phyloP scores from a whole-genome alignment of 2,797 vertebrate species.

The Buphagus erythrorhynchus region DNA sequence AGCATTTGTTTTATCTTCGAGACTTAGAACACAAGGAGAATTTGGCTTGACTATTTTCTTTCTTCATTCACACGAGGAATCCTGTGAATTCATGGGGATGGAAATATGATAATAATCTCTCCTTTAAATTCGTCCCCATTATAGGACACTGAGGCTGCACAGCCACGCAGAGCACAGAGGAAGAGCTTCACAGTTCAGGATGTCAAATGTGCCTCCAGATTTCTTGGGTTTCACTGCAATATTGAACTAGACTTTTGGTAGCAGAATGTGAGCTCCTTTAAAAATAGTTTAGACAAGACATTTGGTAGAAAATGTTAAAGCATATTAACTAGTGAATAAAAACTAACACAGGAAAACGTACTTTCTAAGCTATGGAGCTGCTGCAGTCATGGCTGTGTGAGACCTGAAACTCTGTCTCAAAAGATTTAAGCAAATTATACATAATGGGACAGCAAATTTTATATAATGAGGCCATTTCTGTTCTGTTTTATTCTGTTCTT shows the following conservation, averaged over 20 bases:
- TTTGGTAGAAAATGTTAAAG: constrained; percentile 24
- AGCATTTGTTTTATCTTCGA: constrained; percentile 64
- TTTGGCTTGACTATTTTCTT: constrained; percentile 59
- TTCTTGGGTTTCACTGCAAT: background rate
- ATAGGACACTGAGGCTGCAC: background rate
- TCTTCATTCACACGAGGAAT: constrained; percentile 57
- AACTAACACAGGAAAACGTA: background rate
- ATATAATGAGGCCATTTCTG: constrained; percentile 26
- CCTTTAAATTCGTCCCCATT: background rate
- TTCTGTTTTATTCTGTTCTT: background rate
- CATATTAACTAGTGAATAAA: constrained; percentile 32
- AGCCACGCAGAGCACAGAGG: background rate
- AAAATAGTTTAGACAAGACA: constrained; percentile 51
- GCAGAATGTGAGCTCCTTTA: constrained; percentile 32
- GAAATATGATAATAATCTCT: background rate
- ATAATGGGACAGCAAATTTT: constrained; percentile 44
- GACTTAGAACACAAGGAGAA: constrained; percentile 63
- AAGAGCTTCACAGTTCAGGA: background rate
- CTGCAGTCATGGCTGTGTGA: background rate
- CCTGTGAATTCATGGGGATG: constrained; percentile 39
- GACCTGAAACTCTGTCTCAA: background rate
- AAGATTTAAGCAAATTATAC: constrained; percentile 27
- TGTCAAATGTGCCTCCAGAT: constrained; percentile 5
- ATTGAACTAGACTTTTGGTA: constrained; percentile 14
- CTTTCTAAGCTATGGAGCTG: background rate